Evolutionary conservation across 2,113 vertebrate genomes (phyloP).

Genomic region (Pholis gunnellus): DNA sequence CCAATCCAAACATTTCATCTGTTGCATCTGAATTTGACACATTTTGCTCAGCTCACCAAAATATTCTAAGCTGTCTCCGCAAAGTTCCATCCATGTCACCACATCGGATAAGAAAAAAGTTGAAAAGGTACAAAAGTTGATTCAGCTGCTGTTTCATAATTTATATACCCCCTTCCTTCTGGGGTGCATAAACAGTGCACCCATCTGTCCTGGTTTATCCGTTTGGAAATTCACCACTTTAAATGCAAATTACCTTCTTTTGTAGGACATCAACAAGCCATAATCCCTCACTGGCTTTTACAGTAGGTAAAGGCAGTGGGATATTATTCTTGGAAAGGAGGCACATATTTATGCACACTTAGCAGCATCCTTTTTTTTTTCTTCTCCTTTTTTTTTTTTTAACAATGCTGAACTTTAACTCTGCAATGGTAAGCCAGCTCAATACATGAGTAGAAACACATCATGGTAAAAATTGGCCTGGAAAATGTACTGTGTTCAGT

Average conservation of each 20-base stretch:
- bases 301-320: slow-evolving; percentile 50
- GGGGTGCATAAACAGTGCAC: slow-evolving; percentile 60
- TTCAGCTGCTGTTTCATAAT: slow-evolving; percentile 65
- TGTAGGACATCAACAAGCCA: slow-evolving; percentile 73
- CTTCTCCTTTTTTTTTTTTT: not conserved
- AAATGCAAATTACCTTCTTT: slow-evolving; percentile 73
- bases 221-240: slow-evolving; percentile 69
- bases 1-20: not conserved
- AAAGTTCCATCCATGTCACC: slow-evolving; percentile 12
- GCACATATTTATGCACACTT: slow-evolving; percentile 52
- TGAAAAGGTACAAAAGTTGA: slow-evolving; percentile 37
- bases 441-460: slow-evolving; percentile 10
- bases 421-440: slow-evolving; percentile 1
- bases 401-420: slow-evolving; percentile 32
- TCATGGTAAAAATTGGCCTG: not conserved
- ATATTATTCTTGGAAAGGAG: slow-evolving; percentile 58
- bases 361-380: slow-evolving; percentile 22
- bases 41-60: not conserved
- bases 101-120: slow-evolving; percentile 2
- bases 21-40: not conserved
- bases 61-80: not conserved
- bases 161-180: slow-evolving; percentile 51
- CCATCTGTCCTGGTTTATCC: slow-evolving; percentile 66
- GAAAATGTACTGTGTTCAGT: slow-evolving; percentile 16
- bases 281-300: slow-evolving; percentile 67